A percentile compares a stretch with the other conserved stretches of the same genome.
phyloP scores from a whole-genome alignment of 2,888 invertebrate genomes.

The Macaria notata region DNA sequence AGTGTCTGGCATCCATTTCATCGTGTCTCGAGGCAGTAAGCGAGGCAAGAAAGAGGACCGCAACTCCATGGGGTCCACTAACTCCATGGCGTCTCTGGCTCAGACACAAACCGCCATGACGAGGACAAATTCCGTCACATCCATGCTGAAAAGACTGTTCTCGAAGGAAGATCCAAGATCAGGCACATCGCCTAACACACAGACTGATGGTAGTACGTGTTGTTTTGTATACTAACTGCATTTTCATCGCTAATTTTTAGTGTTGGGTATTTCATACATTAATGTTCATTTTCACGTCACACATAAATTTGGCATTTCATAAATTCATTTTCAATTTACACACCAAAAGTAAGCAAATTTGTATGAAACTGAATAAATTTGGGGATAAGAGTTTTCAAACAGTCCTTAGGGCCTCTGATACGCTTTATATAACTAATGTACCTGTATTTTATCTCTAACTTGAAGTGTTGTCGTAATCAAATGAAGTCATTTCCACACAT shows the following conservation, averaged over 20 bases:
- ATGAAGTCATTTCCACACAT: too few species aligned
- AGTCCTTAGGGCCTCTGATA: too few species aligned
- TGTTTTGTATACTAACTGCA: constrained; percentile 18
- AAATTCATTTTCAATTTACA: too few species aligned
- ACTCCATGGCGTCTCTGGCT: constrained; percentile 77
- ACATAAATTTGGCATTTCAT: too few species aligned
- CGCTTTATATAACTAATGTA: too few species aligned
- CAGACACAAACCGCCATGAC: constrained; percentile 85
- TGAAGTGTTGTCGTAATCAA: too few species aligned
- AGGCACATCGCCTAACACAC: constrained; percentile 45
- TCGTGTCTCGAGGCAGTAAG: constrained; percentile 80
- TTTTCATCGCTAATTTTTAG: constrained; percentile 10
- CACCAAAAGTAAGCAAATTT: too few species aligned
- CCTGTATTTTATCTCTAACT: too few species aligned
- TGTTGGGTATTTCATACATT: too few species aligned
- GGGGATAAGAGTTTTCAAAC: too few species aligned
- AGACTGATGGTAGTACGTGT: constrained; percentile 74
- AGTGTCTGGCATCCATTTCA: constrained; percentile 88
- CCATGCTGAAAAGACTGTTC: constrained; percentile 88
- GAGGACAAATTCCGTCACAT: constrained; percentile 89
- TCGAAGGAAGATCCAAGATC: constrained; percentile 86
- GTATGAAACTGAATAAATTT: too few species aligned
- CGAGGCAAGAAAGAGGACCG: constrained; percentile 70
- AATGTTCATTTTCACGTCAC: too few species aligned
- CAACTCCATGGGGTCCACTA: constrained; percentile 74